Base-by-base conservation (phyloP, 1,140 invertebrate genomes). In the Hetaerina americana region DNA sequence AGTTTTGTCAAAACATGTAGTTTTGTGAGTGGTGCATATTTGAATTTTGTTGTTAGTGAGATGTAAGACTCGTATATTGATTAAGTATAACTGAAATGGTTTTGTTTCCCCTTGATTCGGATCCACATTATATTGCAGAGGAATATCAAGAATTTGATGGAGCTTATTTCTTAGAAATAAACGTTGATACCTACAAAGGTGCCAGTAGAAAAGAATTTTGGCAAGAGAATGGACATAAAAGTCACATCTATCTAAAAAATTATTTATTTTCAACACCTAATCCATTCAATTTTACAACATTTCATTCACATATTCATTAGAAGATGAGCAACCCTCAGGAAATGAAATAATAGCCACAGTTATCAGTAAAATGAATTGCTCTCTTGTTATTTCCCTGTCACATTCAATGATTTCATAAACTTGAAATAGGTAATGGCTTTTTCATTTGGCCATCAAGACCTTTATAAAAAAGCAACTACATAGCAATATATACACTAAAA, bases 161-260 rank as follows among this genome's bases (percentile, higher is more conserved):
- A n/a, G n/a, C n/a, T n/a, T n/a, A n/a, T n/a, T n/a, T n/a, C n/a
- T n/a, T n/a, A n/a, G n/a, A n/a, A n/a, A n/a, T n/a, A n/a, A n/a
- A n/a, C n/a, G n/a, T n/a, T n/a, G n/a, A n/a, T n/a, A n/a, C n/a
- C n/a, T n/a, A n/a, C n/a, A n/a, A n/a, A n/a, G n/a, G n/a, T n/a
- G n/a, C n/a, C n/a, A n/a, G n/a, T n/a, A n/a, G n/a, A n/a, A n/a
- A n/a, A n/a, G n/a, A n/a, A n/a, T n/a, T n/a, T n/a, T n/a, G n/a
- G n/a, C n/a, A n/a, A n/a, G n/a, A n/a, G n/a, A n/a, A n/a, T n/a
- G n/a, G n/a, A n/a, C n/a, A n/a, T n/a, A n/a, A n/a, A n/a, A n/a
- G n/a, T n/a, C n/a, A n/a, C n/a, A n/a, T n/a, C n/a, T n/a, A n/a
- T 57, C 40, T 57, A 57, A 57, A 57, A 57, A 57, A 57, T 57